Evolutionary conservation across 2,888 invertebrate genomes (phyloP).

Genomic region (Drosophila phalerata): DNA sequence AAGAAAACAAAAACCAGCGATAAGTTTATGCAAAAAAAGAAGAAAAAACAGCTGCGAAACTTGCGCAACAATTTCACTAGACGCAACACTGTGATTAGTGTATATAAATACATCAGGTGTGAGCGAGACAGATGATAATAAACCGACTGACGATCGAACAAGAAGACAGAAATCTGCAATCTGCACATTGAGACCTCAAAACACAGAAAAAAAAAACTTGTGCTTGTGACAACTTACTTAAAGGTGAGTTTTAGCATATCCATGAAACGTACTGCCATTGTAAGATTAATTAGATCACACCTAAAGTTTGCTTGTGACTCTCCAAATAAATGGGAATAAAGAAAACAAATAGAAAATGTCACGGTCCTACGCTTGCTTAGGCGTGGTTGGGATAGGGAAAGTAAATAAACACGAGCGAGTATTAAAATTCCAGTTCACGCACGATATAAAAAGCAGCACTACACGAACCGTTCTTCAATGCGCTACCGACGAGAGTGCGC

Average conservation of each 20-base stretch:
- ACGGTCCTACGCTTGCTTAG: slow-evolving; percentile 29
- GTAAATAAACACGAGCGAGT: slow-evolving; percentile 18
- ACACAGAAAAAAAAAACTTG: slow-evolving; percentile 28
- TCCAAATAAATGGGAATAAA: slow-evolving; percentile 12
- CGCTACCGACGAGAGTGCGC: slow-evolving; percentile 42
- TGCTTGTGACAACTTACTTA: slow-evolving; percentile 73
- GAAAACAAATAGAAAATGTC: slow-evolving; percentile 22
- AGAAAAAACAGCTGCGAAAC: slow-evolving; percentile 48
- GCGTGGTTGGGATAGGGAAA: slow-evolving; percentile 41
- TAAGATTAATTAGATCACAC: slow-evolving; percentile 4
- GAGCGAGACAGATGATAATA: slow-evolving; percentile 32
- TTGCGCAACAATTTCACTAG: slow-evolving; percentile 76
- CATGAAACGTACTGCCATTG: slow-evolving; percentile 74
- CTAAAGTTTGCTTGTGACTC: slow-evolving; percentile 6
- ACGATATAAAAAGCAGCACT: background rate
- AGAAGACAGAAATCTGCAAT: slow-evolving; percentile 37
- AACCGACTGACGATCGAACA: slow-evolving; percentile 33
- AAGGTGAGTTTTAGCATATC: slow-evolving; percentile 82
- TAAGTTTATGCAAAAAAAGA: slow-evolving; percentile 53
- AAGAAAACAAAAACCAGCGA: slow-evolving; percentile 42
- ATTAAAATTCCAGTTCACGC: slow-evolving; percentile 15
- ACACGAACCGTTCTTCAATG: slow-evolving; percentile 25
- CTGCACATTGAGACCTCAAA: slow-evolving; percentile 31
- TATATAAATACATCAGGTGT: slow-evolving; percentile 9
- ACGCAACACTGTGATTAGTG: slow-evolving; percentile 37